Evolutionary conservation across 1,140 invertebrate genomes (phyloP), one percentile per base, ranked within the genome.

Genomic region (Laodelphax striatellus): DNA sequence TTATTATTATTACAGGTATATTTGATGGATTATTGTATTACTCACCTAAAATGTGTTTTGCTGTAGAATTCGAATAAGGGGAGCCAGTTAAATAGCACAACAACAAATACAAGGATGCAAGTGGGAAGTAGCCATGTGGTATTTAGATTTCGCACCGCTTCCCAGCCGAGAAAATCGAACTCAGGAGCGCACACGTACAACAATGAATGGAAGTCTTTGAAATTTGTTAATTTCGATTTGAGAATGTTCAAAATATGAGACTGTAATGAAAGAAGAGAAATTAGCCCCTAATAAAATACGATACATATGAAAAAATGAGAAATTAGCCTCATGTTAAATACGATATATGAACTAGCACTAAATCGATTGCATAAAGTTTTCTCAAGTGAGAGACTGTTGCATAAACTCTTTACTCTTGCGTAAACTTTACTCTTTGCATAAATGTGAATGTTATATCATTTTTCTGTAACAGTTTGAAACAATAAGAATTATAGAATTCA

Each of bases 141-240:
- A 19, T 19, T 31, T 14, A 66, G 21, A 52, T 66, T 58, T 28
- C 17, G 19, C 11, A 66, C 41, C 8, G 65, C 19, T 31, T 62
- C 61, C 24, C 76, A 73, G 1, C 78, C 81, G n/a, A 93, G 68
- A 69, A 90, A 90, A 65, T 90, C 87, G 73, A 92, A 93, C 67
- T 91, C 90, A 1, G 80, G 75, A 1, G 87, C 83, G 74, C 90
- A 94, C 0, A 87, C 91, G 64, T 94, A 94, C 11, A 94, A 73
- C 67, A 87, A 72, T 0, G 89, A 92, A 68, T 93, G 88, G 67
- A 92, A 93, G 65, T 83, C 85, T 67, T 81, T 81, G 69, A 82
- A 91, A 64, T 79, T 72, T 0, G 79, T 81, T 44, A 94, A 81
- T 72, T 93, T 93, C 1, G 88, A 81, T 57, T 73, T 77, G 0